Conservation (phyloP, 2,888 invertebrate genomes). For the Argynnis bischoffii region DNA sequence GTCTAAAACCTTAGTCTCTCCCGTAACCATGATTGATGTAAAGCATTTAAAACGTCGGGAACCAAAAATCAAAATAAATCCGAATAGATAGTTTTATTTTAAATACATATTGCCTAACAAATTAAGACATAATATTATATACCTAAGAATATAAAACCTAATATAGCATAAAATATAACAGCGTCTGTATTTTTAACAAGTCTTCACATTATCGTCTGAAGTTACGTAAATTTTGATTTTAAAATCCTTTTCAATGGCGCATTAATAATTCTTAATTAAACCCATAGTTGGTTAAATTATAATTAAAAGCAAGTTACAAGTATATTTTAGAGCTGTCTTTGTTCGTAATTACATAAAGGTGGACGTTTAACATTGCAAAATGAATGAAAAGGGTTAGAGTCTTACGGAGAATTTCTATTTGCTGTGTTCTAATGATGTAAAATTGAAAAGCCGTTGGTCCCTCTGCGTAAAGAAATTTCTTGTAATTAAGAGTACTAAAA, state of each 20-base stretch:
- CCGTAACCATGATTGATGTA: no score
- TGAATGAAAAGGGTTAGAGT: slow-evolving; percentile 18
- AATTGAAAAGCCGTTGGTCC: neutral
- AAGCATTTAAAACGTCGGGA: no score
- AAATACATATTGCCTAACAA: no score
- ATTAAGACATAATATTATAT: no score
- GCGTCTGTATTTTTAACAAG: no score
- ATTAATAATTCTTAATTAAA: slow-evolving; percentile 1
- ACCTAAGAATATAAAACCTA: no score
- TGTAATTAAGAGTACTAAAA: neutral
- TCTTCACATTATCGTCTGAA: neutral
- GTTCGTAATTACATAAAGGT: slow-evolving; percentile 20
- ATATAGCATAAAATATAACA: no score
- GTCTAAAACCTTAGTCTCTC: no score
- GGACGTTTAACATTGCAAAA: slow-evolving; percentile 9
- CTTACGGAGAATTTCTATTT: neutral
- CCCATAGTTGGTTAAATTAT: neutral
- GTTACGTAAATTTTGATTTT: neutral
- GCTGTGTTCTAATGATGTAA: slow-evolving; percentile 14
- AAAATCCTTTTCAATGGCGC: slow-evolving; percentile 1
- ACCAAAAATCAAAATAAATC: no score
- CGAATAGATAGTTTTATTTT: no score
- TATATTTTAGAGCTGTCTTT: slow-evolving; percentile 13
- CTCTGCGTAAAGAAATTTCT: slow-evolving; percentile 9
- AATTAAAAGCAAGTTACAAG: slow-evolving; percentile 16